phyloP scores from a whole-genome alignment of 2,113 vertebrate species.

The Poeciliopsis retropinna region DNA sequence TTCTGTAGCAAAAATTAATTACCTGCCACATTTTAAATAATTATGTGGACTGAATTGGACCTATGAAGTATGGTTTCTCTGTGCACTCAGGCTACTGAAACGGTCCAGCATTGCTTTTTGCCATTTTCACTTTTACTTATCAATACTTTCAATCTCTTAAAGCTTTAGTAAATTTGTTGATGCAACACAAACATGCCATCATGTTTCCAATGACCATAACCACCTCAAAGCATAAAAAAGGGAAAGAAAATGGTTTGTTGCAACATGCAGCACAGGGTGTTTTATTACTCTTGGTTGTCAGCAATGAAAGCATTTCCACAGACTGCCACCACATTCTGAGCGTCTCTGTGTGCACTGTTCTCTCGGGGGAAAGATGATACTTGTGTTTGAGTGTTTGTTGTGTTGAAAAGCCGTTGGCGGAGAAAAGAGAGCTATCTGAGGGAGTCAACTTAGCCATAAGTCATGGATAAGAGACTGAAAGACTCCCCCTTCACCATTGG shows the following conservation, averaged over 20 bases:
- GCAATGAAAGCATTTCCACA: constrained; percentile 69
- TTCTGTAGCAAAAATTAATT: constrained; percentile 37
- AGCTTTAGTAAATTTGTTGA: constrained; percentile 40
- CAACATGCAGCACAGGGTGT: constrained; percentile 61
- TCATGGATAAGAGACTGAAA: constrained; percentile 64
- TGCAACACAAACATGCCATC: constrained; percentile 38
- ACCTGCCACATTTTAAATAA: constrained; percentile 51
- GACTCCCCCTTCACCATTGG: constrained; percentile 56
- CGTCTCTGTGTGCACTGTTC: constrained; percentile 55
- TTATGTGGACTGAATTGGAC: constrained; percentile 20
- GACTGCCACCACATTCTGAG: constrained; percentile 66
- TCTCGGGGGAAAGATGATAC: constrained; percentile 73
- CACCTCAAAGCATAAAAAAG: constrained; percentile 34
- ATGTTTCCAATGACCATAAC: constrained; percentile 42
- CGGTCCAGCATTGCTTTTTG: not conserved
- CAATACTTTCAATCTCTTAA: constrained; percentile 23
- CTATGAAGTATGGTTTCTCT: constrained; percentile 20
- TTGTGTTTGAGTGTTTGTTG: constrained; percentile 74
- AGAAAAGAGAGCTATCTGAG: constrained; percentile 55
- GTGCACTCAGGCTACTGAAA: constrained; percentile 14
- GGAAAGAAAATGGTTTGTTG: constrained; percentile 51
- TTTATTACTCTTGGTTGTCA: constrained; percentile 72
- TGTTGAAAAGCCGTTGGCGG: constrained; percentile 71
- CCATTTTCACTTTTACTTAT: constrained; percentile 33
- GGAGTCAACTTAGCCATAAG: constrained; percentile 69